Base-by-base conservation (phyloP, 2,113 vertebrate genomes). In the Hypomesus transpacificus region DNA sequence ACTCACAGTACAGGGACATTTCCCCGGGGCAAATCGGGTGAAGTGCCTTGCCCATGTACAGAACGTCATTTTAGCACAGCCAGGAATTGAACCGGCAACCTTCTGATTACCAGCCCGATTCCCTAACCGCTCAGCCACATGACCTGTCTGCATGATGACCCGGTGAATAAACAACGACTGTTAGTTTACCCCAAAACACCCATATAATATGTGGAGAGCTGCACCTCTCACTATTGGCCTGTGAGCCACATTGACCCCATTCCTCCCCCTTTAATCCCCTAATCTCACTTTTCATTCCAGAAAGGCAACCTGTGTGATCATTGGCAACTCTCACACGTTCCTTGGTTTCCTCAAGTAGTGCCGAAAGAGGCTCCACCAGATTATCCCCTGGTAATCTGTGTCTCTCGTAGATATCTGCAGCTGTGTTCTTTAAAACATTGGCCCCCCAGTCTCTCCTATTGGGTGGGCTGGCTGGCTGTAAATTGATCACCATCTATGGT, bases 281-380 rank as follows among this genome's bases (percentile, higher is more conserved):
- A 87, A 87, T 88, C 82, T 88, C 18, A 59, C 20, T 21, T 73
- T 71, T 78, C 69, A n/a, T 76, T n/a, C 53, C 53, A 56, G 77
- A 87, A 85, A 82, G 84, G 78, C 79, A 71, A 80, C 58, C 73
- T 81, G 80, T 88, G 84, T 86, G 85, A 89, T 90, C 81, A 70
- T 57, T 85, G 80, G 86, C 82, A 75, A 80, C 62, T 80, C 75
- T n/a, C 18, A 70, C 21, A 46, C 13, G 56, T 67, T 71, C 76
- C 87, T 85, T 80, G 77, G 80, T 73, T 84, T 83, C 76, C 73
- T 82, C 56, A 20, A 66, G 73, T 51, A 69, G 77, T 11, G 71
- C 78, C 79, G 28, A 66, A 51, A 56, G 53, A 9, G 39, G 71
- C 60, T 72, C 50, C 85, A 68, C 54, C 60, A 70, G 75, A 79